Conservation (phyloP, 1,140 invertebrate genomes). For the Drosophila hydei region DNA sequence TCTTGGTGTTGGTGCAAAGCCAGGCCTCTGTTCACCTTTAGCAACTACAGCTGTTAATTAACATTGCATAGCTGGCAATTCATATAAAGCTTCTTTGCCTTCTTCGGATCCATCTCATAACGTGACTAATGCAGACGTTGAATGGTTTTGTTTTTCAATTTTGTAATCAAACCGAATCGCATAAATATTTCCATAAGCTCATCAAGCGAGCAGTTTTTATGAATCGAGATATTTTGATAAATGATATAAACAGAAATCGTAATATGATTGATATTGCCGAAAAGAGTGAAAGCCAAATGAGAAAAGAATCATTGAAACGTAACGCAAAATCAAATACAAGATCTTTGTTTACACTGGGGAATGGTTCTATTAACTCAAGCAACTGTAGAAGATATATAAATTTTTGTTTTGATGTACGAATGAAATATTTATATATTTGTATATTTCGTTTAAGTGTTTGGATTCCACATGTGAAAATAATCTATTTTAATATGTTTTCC, state of each 20-base stretch:
- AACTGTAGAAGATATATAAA: constrained; percentile 11
- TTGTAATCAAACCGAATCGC: not conserved
- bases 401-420: constrained; percentile 32
- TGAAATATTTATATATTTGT: constrained; percentile 36
- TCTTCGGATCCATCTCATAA: too few species aligned
- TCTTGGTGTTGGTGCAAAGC: too few species aligned
- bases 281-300: not conserved
- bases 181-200: not conserved
- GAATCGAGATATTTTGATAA: constrained; percentile 21
- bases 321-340: constrained; percentile 11
- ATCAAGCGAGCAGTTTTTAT: not conserved
- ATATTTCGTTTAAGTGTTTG: constrained; percentile 7
- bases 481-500: not conserved
- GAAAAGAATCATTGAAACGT: not conserved
- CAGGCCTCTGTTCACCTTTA: too few species aligned
- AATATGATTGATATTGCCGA: constrained; percentile 9
- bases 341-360: constrained; percentile 29
- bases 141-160: too few species aligned
- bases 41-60: too few species aligned
- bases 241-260: constrained; percentile 31
- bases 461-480: constrained; percentile 11
- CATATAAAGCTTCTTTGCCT: too few species aligned
- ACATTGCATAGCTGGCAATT: too few species aligned
- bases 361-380: constrained; percentile 14
- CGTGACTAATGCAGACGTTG: too few species aligned